Percentiles rank a stretch among this genome's conserved stretches.
Conservation (phyloP, 1,140 invertebrate genomes). For the Brachionus rotundiformis region DNA sequence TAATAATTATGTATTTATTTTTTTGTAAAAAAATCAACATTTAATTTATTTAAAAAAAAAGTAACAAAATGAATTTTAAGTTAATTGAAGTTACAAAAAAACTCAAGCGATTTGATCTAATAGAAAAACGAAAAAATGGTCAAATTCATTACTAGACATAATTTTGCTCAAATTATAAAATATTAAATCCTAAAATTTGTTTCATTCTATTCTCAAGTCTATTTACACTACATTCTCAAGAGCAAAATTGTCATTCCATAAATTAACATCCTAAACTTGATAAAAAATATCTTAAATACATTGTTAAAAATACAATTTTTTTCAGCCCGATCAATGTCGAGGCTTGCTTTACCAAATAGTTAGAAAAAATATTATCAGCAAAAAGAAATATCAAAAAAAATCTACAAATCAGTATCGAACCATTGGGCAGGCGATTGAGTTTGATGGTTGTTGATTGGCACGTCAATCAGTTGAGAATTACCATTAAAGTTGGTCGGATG, state of each 20-base stretch:
- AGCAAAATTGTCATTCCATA: not conserved
- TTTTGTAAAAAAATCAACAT: not conserved
- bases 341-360: no score
- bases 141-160: not conserved
- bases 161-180: not conserved
- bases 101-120: not conserved
- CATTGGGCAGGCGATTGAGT: constrained; percentile 45
- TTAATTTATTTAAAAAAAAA: not conserved
- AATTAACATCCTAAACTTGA: not conserved
- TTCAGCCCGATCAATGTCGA: no score
- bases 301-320: not conserved
- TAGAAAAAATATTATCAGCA: constrained; percentile 18
- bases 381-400: not conserved
- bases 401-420: constrained; percentile 49
- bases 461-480: constrained; percentile 25
- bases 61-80: not conserved
- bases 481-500: constrained; percentile 42
- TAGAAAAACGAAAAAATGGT: constrained; percentile 6
- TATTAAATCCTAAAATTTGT: not conserved
- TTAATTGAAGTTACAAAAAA: not conserved
- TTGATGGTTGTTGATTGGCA: constrained; percentile 10
- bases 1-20: not conserved
- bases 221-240: not conserved
- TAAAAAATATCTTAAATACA: not conserved
- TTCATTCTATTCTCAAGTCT: not conserved